Evolutionary conservation across 30 jellyfish, hydroid and myxozoan genomes (phyloP).

Genomic region (Hydractinia symbiolongicarpus): DNA sequence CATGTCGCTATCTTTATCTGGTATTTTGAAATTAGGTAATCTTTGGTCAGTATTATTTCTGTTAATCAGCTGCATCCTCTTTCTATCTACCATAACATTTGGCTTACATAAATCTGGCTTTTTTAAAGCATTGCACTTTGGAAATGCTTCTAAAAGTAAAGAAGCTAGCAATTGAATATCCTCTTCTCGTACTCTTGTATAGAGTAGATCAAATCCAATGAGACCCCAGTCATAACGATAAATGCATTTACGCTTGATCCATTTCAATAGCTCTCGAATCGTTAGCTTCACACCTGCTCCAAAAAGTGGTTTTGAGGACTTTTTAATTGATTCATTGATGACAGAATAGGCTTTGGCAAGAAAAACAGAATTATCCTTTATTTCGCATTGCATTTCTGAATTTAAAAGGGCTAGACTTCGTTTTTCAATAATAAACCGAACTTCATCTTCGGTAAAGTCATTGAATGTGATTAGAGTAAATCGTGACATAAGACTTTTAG

Average conservation of each 20-base stretch:
- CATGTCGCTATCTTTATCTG: background rate
- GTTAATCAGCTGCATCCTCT: background rate
- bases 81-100: background rate
- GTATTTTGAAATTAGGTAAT: slow-evolving; percentile 6
- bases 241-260: slow-evolving; percentile 14
- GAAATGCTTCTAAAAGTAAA: background rate
- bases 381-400: background rate
- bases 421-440: background rate
- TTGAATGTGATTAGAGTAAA: background rate
- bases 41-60: slow-evolving; percentile 1
- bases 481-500: slow-evolving; percentile 13
- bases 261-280: slow-evolving; percentile 12
- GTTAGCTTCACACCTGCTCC: slow-evolving; percentile 2
- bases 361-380: background rate
- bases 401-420: background rate
- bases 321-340: background rate
- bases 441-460: slow-evolving; percentile 5
- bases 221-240: background rate
- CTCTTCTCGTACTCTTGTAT: background rate
- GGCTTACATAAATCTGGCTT: background rate
- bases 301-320: slow-evolving; percentile 4
- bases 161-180: background rate
- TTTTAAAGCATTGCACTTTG: background rate
- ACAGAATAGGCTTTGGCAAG: slow-evolving; percentile 1
- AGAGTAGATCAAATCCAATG: slow-evolving; percentile 1